A percentile compares a stretch with the other conserved stretches of the same genome.
phyloP scores from a whole-genome alignment of 2,888 invertebrate species.

The Sinodicranocentrus sp. region DNA sequence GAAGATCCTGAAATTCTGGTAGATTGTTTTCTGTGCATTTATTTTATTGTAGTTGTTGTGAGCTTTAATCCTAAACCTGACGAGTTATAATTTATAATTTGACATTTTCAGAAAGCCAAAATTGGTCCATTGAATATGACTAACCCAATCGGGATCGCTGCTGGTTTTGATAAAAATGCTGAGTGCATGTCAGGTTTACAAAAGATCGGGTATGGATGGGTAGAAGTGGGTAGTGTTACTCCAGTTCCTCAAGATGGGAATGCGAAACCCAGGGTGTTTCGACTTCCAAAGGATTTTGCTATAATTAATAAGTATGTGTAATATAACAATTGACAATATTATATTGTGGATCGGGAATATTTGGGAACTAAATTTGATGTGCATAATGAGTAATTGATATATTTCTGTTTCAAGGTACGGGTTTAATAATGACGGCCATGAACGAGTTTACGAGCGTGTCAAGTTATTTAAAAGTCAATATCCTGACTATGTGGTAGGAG shows the following conservation, averaged over 20 bases:
- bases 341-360: no score
- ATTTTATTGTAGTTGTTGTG: conserved; percentile 3
- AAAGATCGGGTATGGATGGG: conserved; percentile 94
- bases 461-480: conserved; percentile 80
- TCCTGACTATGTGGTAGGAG: conserved; percentile 86
- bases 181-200: conserved; percentile 91
- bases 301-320: conserved; percentile 89
- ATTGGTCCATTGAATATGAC: conserved; percentile 86
- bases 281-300: conserved; percentile 90
- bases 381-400: no score
- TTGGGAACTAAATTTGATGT: no score
- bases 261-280: conserved; percentile 94
- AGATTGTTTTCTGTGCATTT: conserved; percentile 75
- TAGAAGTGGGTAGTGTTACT: conserved; percentile 97
- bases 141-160: conserved; percentile 98
- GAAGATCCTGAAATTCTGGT: conserved; percentile 85
- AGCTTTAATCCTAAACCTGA: not conserved
- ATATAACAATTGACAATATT: not conserved
- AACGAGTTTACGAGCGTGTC: conserved; percentile 85
- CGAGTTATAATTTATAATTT: not conserved
- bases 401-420: conserved; percentile 87
- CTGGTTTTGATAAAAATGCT: conserved; percentile 98
- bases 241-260: conserved; percentile 96
- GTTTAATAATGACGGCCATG: conserved; percentile 97
- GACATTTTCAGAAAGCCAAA: conserved; percentile 82